phyloP scores from a whole-genome alignment of 2,888 invertebrate genomes.

The Cordylochernes scorpioides region DNA sequence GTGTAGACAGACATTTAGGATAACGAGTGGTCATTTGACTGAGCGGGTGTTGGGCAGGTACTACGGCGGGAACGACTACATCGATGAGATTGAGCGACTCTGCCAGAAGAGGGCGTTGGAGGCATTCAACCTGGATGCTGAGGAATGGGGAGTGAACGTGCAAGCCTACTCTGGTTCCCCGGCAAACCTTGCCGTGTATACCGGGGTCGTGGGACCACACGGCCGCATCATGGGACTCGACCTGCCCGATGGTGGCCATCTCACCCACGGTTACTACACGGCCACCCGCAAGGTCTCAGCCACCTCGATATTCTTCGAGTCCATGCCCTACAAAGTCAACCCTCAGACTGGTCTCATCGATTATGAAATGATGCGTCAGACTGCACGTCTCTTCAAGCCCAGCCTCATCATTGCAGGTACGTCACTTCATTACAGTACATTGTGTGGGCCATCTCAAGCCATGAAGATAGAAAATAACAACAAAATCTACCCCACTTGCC shows the following conservation, averaged over 20 bases:
- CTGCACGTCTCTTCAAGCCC: constrained; percentile 29
- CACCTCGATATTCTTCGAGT: constrained; percentile 33
- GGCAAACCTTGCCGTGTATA: constrained; percentile 34
- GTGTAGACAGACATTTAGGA: too few species aligned
- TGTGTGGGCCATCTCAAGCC: too few species aligned
- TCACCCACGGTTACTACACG: constrained; percentile 29
- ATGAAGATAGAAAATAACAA: too few species aligned
- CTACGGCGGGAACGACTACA: constrained; percentile 32
- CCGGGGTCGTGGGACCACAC: constrained; percentile 28
- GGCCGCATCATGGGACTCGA: constrained; percentile 34
- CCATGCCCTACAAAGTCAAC: constrained; percentile 31
- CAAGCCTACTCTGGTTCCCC: constrained; percentile 33
- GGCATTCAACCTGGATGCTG: constrained; percentile 26
- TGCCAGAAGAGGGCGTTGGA: constrained; percentile 30
- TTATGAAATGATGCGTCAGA: constrained; percentile 28
- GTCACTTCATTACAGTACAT: too few species aligned
- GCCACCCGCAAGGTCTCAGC: constrained; percentile 30
- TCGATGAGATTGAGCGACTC: constrained; percentile 30
- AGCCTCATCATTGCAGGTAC: constrained; percentile 31
- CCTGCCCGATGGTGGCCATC: constrained; percentile 31
- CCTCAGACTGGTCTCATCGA: constrained; percentile 30
- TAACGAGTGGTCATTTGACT: constrained; percentile 1
- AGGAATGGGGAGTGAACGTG: constrained; percentile 31
- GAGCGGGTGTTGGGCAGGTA: constrained; percentile 23
- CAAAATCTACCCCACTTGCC: too few species aligned